These are phyloP conservation scores for Cynocephalus volans DNA, from an alignment of 2,113 vertebrate species.

Conservation along the genomic window DNA sequence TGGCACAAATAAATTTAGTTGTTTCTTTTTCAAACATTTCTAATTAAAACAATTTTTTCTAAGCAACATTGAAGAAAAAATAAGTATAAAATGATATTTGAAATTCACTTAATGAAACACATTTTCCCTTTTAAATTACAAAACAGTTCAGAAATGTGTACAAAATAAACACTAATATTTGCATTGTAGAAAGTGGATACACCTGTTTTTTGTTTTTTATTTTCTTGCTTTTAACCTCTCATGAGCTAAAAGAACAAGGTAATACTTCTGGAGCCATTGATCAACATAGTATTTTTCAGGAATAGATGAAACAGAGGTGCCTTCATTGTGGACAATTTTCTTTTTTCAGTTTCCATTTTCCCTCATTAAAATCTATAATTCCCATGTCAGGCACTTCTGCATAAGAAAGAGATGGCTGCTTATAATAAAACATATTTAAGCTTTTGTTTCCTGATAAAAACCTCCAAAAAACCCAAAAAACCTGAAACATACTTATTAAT, in stretches of 20 bases:
- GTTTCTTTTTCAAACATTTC: constrained; percentile 19
- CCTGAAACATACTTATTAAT: neutral
- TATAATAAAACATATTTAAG: neutral
- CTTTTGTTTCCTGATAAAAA: neutral
- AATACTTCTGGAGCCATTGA: neutral
- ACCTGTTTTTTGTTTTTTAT: neutral
- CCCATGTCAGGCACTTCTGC: neutral
- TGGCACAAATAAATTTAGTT: neutral
- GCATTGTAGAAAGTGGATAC: neutral
- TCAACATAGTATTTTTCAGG: neutral
- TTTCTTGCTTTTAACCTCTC: neutral
- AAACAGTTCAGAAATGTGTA: neutral
- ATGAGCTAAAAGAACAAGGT: neutral
- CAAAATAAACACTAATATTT: neutral
- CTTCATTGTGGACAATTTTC: neutral
- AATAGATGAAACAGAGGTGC: neutral
- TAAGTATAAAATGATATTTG: neutral
- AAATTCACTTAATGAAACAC: neutral
- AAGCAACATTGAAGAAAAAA: neutral
- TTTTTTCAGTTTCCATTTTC: neutral
- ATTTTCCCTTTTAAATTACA: neutral
- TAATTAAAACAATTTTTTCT: neutral
- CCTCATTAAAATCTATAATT: constrained; percentile 4
- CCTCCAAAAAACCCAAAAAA: neutral
- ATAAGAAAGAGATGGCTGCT: neutral